A percentile compares a stretch with the other conserved stretches of the same genome.
phyloP scores from a whole-genome alignment of 2,888 invertebrate species.

The Himalopsyche tibetana region DNA sequence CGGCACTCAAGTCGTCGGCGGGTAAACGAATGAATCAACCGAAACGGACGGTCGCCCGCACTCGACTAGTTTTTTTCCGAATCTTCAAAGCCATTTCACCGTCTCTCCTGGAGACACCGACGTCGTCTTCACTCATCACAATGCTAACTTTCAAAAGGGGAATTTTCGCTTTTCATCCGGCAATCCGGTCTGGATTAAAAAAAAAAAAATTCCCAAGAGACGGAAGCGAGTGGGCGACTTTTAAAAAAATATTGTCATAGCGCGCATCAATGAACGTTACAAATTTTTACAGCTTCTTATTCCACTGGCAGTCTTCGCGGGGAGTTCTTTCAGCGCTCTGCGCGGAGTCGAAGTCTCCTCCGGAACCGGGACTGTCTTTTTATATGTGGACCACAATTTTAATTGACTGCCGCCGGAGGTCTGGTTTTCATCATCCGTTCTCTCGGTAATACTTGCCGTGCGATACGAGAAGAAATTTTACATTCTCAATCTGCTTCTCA shows the following conservation, averaged over 20 bases:
- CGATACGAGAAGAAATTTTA: background rate
- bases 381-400: background rate
- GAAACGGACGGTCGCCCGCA: conserved; percentile 11
- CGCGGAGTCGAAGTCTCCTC: background rate
- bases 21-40: background rate
- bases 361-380: conserved; percentile 13
- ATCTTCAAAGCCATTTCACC: conserved; percentile 35
- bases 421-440: background rate
- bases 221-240: background rate
- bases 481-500: background rate
- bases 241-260: conserved; percentile 35
- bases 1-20: conserved; percentile 60
- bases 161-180: conserved; percentile 20
- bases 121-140: too few species aligned
- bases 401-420: conserved; percentile 34
- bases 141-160: background rate
- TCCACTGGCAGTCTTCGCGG: conserved; percentile 11
- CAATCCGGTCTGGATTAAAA: conserved; percentile 5
- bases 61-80: conserved; percentile 59
- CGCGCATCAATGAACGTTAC: conserved; percentile 3
- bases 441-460: background rate
- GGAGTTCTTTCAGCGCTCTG: background rate
- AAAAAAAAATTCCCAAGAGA: background rate
- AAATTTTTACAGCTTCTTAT: conserved; percentile 3
- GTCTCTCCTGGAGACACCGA: conserved; percentile 18